Evolutionary conservation across 2,888 invertebrate species (phyloP).

Genomic region (Ormyrus labotus): DNA sequence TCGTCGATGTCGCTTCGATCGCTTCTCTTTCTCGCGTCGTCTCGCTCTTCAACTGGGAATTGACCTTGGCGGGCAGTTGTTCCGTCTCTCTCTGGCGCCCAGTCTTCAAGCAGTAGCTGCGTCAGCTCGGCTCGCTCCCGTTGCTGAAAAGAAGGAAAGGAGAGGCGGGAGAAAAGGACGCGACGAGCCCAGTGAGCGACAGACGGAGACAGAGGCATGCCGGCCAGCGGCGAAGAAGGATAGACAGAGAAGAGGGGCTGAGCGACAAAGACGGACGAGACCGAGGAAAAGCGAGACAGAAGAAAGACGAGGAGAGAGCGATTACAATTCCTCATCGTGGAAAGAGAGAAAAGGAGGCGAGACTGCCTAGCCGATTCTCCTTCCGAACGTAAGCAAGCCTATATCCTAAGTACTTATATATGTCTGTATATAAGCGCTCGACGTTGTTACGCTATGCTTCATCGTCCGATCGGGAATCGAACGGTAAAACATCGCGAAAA

Average conservation of each 20-base stretch:
- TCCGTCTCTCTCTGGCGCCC: neutral
- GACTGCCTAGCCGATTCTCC: conserved; percentile 5
- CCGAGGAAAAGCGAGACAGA: neutral
- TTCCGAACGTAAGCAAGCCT: conserved; percentile 26
- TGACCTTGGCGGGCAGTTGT: conserved; percentile 20
- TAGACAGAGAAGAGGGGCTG: conserved; percentile 28
- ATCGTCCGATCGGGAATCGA: neutral
- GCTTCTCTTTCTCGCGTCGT: conserved; percentile 16
- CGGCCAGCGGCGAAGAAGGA: too few relatives aligned
- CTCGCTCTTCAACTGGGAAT: conserved; percentile 4
- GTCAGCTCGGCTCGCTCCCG: neutral
- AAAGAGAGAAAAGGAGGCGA: conserved; percentile 30
- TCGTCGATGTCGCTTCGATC: conserved; percentile 33
- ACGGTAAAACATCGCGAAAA: conserved; percentile 22
- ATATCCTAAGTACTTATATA: conserved; percentile 1
- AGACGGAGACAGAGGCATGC: conserved; percentile 45
- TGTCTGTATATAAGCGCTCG: neutral
- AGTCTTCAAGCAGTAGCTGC: neutral
- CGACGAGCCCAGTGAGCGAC: conserved; percentile 3
- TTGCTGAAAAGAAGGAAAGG: conserved; percentile 18
- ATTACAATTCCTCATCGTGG: neutral
- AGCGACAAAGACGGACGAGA: neutral
- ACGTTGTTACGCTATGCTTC: neutral
- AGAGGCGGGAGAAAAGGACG: conserved; percentile 56
- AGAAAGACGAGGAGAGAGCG: conserved; percentile 9